These are phyloP conservation scores for Hoplodrina blanda DNA, from an alignment of 2,888 invertebrate genomes.

Conservation along the genomic window DNA sequence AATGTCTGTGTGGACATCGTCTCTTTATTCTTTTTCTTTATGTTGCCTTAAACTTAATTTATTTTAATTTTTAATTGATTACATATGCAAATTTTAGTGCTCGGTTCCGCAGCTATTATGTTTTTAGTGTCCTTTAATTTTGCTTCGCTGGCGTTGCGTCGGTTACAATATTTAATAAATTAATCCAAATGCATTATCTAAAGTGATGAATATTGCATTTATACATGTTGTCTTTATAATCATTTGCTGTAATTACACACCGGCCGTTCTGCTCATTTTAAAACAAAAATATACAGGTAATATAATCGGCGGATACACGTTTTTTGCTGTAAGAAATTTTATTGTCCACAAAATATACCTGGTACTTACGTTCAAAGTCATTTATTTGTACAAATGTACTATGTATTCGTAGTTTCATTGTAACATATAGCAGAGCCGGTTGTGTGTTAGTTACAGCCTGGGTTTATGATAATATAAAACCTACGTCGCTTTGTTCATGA, in stretches of 20 bases:
- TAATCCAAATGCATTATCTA: constrained; percentile 23
- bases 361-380: constrained; percentile 34
- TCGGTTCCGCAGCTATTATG: constrained; percentile 11
- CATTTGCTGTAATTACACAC: constrained; percentile 38
- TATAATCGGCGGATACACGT: constrained; percentile 56
- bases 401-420: constrained; percentile 42
- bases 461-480: constrained; percentile 28
- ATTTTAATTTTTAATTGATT: background rate
- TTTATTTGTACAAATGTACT: constrained; percentile 63
- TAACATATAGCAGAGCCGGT: constrained; percentile 44
- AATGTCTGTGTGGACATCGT: constrained; percentile 1
- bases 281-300: constrained; percentile 27
- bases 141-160: background rate
- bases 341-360: constrained; percentile 54
- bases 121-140: constrained; percentile 42
- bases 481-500: constrained; percentile 17
- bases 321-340: constrained; percentile 56
- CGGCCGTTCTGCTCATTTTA: constrained; percentile 25
- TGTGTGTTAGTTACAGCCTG: constrained; percentile 40
- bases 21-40: background rate
- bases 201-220: constrained; percentile 29
- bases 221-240: constrained; percentile 37
- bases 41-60: constrained; percentile 1
- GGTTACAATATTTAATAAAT: constrained; percentile 31
- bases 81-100: background rate